These are phyloP conservation scores for Trileptium ribeirensis DNA, from an alignment of 2,888 invertebrate genomes.

Conservation along the genomic window DNA sequence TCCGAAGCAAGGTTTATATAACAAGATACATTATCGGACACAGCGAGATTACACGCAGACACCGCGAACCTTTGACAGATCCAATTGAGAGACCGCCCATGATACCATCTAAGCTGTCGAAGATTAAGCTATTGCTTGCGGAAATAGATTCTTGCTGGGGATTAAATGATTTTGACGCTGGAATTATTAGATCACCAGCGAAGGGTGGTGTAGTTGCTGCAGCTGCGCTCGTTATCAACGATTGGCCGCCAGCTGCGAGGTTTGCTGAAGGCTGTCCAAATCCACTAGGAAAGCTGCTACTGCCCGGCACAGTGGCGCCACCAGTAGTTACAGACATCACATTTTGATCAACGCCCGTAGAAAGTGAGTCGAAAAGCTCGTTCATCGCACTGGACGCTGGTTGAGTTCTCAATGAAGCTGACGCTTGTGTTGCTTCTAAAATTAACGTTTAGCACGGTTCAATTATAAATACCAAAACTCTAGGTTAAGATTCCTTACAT, in stretches of 20 bases:
- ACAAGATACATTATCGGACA: no score
- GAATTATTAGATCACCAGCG: neutral
- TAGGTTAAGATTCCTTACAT: no score
- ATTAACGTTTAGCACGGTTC: no score
- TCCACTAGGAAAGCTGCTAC: neutral
- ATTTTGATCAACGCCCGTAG: neutral
- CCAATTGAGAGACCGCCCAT: neutral
- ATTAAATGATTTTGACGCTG: neutral
- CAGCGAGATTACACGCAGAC: no score
- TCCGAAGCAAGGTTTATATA: no score
- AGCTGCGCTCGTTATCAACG: neutral
- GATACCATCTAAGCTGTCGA: neutral
- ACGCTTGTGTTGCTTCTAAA: no score
- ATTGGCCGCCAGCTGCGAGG: neutral
- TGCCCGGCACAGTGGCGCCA: neutral
- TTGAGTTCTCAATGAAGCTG: no score
- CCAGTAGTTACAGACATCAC: neutral
- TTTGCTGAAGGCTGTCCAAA: neutral
- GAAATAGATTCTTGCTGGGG: no score
- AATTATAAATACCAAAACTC: no score
- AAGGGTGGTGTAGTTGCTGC: neutral
- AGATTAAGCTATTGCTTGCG: neutral
- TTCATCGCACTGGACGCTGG: neutral
- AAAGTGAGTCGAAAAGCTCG: neutral
- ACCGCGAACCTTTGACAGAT: no score